Evolutionary conservation across 2,797 vertebrate species (phyloP).

Genomic region (Erethizon dorsatum): DNA sequence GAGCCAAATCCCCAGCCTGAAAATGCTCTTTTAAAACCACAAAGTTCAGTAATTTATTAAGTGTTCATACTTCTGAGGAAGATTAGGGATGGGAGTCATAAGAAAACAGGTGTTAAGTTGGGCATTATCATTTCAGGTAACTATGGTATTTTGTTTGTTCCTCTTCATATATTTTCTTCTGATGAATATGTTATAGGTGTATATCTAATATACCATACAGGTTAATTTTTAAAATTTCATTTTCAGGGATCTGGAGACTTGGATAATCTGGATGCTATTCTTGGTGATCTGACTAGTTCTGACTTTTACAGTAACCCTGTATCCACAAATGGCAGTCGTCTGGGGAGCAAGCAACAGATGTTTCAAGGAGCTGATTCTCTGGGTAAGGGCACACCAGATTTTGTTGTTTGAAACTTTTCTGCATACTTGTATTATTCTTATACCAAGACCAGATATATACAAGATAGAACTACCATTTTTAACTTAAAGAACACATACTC

Average conservation of each 20-base stretch:
- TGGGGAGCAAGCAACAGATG: constrained; percentile 92
- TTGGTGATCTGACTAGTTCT: constrained; percentile 94
- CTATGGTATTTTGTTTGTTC: not conserved
- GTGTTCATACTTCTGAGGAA: not conserved
- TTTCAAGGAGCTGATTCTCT: constrained; percentile 93
- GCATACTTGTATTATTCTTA: not conserved
- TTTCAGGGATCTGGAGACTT: constrained; percentile 92
- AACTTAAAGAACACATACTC: not conserved
- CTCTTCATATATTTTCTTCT: not conserved
- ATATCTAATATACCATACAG: not conserved
- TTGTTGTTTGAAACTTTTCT: constrained; percentile 45
- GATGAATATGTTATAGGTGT: not conserved
- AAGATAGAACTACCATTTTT: not conserved
- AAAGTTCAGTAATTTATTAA: constrained; percentile 1
- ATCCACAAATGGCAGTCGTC: constrained; percentile 91
- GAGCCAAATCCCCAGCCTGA: not conserved
- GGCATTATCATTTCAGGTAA: constrained; percentile 12
- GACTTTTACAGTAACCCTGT: constrained; percentile 94
- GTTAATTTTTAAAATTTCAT: constrained; percentile 66
- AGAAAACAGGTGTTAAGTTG: not conserved
- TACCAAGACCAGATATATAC: not conserved
- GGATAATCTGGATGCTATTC: constrained; percentile 97
- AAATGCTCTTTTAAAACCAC: not conserved
- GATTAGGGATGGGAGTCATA: not conserved
- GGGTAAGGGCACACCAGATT: constrained; percentile 90